These are phyloP conservation scores for Psephotus haematonotus DNA, from an alignment of 2,113 vertebrate species.

Conservation along the genomic window DNA sequence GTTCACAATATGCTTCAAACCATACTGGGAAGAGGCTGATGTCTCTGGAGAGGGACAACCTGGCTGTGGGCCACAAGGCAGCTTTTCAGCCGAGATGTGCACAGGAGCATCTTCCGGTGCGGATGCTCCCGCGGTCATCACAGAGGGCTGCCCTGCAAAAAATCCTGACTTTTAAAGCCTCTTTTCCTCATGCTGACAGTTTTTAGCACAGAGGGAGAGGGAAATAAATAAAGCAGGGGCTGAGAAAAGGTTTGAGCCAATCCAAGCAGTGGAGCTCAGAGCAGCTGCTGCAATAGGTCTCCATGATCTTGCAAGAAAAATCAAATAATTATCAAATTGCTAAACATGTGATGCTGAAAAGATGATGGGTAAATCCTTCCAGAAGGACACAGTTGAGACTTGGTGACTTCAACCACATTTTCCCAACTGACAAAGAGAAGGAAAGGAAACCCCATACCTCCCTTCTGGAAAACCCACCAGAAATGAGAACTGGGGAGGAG, in stretches of 20 bases:
- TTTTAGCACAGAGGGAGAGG: not conserved
- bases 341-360: not conserved
- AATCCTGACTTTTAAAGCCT: not conserved
- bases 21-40: not conserved
- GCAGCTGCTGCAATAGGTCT: not conserved
- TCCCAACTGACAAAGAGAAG: not conserved
- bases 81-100: rapidly evolving
- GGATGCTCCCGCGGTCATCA: rapidly evolving
- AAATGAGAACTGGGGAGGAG: not conserved
- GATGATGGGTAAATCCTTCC: not conserved
- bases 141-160: not conserved
- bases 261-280: not conserved
- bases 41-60: not conserved
- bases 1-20: not conserved
- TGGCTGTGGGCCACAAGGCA: not conserved
- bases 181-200: not conserved
- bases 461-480: not conserved
- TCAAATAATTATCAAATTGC: not conserved
- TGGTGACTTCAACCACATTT: rapidly evolving
- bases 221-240: not conserved
- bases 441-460: not conserved
- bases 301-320: not conserved
- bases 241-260: rapidly evolving
- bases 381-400: not conserved
- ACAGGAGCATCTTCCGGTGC: not conserved